Evolutionary conservation across 2,113 vertebrate species (phyloP).

Genomic region (Oryzias woworae): DNA sequence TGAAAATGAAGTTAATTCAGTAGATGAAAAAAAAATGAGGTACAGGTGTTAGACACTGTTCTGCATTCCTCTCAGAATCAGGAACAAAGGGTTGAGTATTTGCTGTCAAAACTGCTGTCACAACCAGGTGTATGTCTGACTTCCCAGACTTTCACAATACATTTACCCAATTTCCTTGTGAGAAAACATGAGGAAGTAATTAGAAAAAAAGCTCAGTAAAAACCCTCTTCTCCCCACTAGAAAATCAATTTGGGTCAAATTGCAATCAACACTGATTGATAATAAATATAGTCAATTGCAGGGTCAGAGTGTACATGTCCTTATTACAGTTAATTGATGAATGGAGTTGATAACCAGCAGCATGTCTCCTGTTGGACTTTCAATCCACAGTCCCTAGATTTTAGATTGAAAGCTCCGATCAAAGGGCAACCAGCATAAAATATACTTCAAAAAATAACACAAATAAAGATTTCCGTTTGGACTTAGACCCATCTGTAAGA

Average conservation of each 20-base stretch:
- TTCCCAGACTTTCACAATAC: neutral
- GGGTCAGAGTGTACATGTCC: too few relatives aligned
- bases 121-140: neutral
- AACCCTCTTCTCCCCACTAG: too few relatives aligned
- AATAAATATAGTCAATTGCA: too few relatives aligned
- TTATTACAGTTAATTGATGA: too few relatives aligned
- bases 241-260: too few relatives aligned
- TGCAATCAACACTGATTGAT: too few relatives aligned
- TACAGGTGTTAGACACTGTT: neutral
- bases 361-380: neutral
- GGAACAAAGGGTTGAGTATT: neutral
- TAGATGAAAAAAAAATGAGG: neutral
- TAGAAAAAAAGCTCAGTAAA: constrained; percentile 2
- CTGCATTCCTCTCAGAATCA: neutral
- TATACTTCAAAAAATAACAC: too few relatives aligned
- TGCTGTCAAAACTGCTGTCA: neutral
- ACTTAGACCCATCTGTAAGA: neutral
- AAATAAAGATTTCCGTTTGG: neutral
- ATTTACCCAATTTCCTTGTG: constrained; percentile 22
- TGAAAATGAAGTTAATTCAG: constrained; percentile 18
- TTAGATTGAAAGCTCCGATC: neutral
- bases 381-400: too few relatives aligned
- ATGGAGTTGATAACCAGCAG: too few relatives aligned
- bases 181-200: constrained; percentile 8
- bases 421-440: too few relatives aligned